Percentiles rank a stretch among this genome's conserved stretches.
Conservation (phyloP, 2,888 invertebrate species). For the Lapara coniferarum region DNA sequence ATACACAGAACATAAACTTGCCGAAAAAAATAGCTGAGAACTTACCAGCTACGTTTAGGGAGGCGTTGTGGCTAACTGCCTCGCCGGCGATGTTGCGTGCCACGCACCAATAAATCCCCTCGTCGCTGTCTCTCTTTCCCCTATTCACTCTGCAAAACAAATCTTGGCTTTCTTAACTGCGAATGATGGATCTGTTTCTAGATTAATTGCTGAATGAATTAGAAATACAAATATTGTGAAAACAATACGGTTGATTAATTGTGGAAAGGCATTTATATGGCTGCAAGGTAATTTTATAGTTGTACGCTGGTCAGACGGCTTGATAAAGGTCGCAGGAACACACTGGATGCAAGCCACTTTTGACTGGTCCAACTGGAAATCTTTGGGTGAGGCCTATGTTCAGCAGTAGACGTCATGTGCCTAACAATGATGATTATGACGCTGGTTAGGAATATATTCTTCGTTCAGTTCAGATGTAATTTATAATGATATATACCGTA, state of each 20-base stretch:
- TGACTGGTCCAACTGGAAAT: too few relatives aligned
- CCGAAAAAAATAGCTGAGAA: slow-evolving; percentile 25
- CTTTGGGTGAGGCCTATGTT: too few relatives aligned
- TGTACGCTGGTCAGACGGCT: background rate
- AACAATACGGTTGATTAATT: slow-evolving; percentile 22
- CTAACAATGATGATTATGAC: too few relatives aligned
- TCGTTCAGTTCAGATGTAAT: too few relatives aligned
- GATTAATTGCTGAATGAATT: slow-evolving; percentile 23
- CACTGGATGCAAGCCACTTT: too few relatives aligned
- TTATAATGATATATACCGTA: too few relatives aligned
- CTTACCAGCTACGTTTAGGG: slow-evolving; percentile 96
- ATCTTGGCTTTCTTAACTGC: slow-evolving; percentile 30
- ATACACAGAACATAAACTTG: background rate
- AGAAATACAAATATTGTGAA: slow-evolving; percentile 14
- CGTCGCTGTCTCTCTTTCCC: slow-evolving; percentile 96
- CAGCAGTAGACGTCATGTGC: too few relatives aligned
- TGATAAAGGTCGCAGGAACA: too few relatives aligned
- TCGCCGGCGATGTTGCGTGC: slow-evolving; percentile 95
- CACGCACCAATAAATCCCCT: slow-evolving; percentile 98
- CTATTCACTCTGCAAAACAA: slow-evolving; percentile 88
- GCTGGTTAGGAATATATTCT: background rate
- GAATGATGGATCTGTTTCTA: slow-evolving; percentile 28
- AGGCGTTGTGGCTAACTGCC: slow-evolving; percentile 95
- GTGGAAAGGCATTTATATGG: background rate
- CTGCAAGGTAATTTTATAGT: background rate